Evolutionary conservation across 2,113 vertebrate species (phyloP), one percentile per base, ranked within the genome.

Genomic region (Crocuta crocuta): DNA sequence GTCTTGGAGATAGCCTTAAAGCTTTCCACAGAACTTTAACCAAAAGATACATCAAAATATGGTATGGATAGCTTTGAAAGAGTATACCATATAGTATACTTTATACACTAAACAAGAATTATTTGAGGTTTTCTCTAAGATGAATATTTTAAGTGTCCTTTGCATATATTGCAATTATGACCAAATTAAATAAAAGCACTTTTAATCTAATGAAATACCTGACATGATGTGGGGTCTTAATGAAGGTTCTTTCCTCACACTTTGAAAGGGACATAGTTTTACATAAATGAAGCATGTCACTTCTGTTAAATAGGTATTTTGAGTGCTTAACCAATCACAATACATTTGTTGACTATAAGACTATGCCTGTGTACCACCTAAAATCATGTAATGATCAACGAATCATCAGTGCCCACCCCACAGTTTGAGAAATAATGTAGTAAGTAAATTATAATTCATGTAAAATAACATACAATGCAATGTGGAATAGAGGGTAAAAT

Each of bases 31-130:
- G 39, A 74, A 6, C 4, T 70, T 76, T 58, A 85, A 81, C 31
- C 15, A 65, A 71, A 71, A 31, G 43, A 33, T 92, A 93, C 92
- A 95, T 79, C 7, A 26, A 97, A 95, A 80, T 55, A 35, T n/a
- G 4, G 0, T 88, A 50, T 91, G 53, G 95, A 68, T 70, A 45
- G 10, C 43, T 97, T 94, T 84, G 21, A 63, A 91, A 93, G 65
- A 63, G 0, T 76, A n/a, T 10, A 71, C 13, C 24, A 0, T 45
- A 8, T 24, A 35, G 26, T 93, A 6, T 79, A 63, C 43, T 50
- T 79, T 80, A 65, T 65, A 65, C 28, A 78, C 7, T 28, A 71
- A 91, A 55, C 9, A 35, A 88, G 50, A 71, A 50, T 66, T 73
- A 79, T 63, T 39, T 86, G 21, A 5, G n/a, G 0, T 66, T 2